Conservation (phyloP, 2,888 invertebrate species). For the Erebia aethiops region DNA sequence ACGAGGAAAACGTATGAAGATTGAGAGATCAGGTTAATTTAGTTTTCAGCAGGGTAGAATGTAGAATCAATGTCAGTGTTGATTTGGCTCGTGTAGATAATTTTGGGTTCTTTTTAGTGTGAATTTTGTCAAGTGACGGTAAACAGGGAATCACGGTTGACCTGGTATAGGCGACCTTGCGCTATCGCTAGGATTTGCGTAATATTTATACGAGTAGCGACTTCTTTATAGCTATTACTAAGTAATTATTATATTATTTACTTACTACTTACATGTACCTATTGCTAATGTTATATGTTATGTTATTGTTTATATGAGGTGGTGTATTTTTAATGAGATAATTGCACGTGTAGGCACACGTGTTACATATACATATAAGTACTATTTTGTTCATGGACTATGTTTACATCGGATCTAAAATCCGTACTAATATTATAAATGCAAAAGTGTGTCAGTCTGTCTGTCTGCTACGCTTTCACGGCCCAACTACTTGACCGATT, state of each 20-base stretch:
- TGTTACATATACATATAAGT: background rate
- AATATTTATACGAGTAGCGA: conserved; percentile 11
- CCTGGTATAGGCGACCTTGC: conserved; percentile 14
- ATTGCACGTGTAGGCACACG: background rate
- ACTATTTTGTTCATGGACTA: background rate
- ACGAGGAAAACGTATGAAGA: conserved; percentile 19
- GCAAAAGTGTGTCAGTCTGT: no score
- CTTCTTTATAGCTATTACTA: background rate
- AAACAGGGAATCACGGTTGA: conserved; percentile 24
- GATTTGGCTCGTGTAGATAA: conserved; percentile 62
- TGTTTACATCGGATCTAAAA: no score
- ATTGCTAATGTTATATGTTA: background rate
- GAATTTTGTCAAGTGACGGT: conserved; percentile 14
- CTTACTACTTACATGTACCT: background rate
- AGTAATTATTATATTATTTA: background rate
- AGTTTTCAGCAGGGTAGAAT: conserved; percentile 64
- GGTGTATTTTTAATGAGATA: background rate
- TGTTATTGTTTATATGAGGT: background rate
- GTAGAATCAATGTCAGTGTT: conserved; percentile 75
- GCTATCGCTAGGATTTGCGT: conserved; percentile 20
- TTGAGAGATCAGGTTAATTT: conserved; percentile 37
- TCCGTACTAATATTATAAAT: no score
- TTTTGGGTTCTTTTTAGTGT: conserved; percentile 49
- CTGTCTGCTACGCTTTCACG: no score
- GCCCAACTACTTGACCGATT: no score